Base-by-base conservation (phyloP, 2,888 invertebrate genomes). In the Nomada flava region DNA sequence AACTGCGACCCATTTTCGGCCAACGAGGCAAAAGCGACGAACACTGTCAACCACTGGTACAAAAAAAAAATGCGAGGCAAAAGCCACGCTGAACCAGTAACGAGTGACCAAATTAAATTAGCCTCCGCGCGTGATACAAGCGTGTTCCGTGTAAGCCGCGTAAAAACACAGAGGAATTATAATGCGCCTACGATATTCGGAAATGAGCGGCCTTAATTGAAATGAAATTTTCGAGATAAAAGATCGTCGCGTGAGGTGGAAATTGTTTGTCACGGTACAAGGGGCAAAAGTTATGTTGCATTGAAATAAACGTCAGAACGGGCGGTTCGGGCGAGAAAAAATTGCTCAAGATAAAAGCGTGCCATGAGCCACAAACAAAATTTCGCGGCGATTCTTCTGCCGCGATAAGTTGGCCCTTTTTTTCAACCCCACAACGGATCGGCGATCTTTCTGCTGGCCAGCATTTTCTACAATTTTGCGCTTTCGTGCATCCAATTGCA, bases 1-100 rank as follows among this genome's bases (percentile, higher is more conserved):
- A 55, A 63, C 70, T 47, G 20, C 29, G 74, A 75, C 55, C 73
- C 62, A 79, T 68, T 76, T 79, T 75, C 52, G 23, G 26, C 18
- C 44, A n/a, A 20, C 42, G n/a, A 4, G 20, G 23, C 18, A 57
- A 59, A 79, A 64, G 36, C 36, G n/a, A 23, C 3, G 18, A 20
- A 65, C 42, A n/a, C 7, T 15, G 29, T 18, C 44, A 42, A 11
- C 26, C 67, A 23, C 18, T 18, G 53, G 47, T n/a, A 55, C 44
- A 62, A 57, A 68, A 52, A 36, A 29, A 36, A 36, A 36, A 36
- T 36, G 36, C 36, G 36, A 36, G 36, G 23, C 11, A 53, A 29
- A 15, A 72, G 11, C 23, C 5, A n/a, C 47, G 36, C 63, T 15
- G 47, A 23, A 47, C 1, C 60, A 3, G 72, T 63, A 29, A 55